Evolutionary conservation across 1,140 invertebrate genomes (phyloP), one percentile per base, ranked within the genome.

Genomic region (Oryzaephilus surinamensis): DNA sequence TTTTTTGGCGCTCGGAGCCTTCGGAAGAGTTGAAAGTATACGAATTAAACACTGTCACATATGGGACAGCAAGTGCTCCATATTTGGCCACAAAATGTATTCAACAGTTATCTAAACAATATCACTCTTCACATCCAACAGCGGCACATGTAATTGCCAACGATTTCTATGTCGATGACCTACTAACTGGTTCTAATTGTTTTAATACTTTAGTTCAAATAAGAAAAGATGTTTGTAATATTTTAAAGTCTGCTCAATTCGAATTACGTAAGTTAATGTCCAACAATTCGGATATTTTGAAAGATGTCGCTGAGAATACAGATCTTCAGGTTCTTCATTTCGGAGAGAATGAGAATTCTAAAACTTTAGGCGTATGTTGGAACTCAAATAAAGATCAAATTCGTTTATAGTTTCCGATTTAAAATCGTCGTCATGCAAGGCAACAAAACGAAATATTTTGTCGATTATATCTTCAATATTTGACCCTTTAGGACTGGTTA

Each of bases 111-210:
- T 49, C 52, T 1, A 28, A 27, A 8, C 48, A 59, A 27, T 37
- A 51, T 37, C 13, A 18, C 28, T 4, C 30, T 2, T 32, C 21
- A 10, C 57, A 43, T 50, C 48, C 57, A 17, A 16, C 23, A 10
- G 54, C 46, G 16, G 26, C 45, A 30, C 23, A 46, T 16, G 41
- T 50, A n/a, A 51, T 63, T 11, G 11, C 16, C 16, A 46, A 45
- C 12, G 55, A 62, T 39, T 64, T 63, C 37, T 71, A 67, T 41
- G 56, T 67, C 3, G 66, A 71, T 38, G 65, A 71, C 46, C 33
- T 61, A 13, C 37, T 67, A 1, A 51, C 54, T 20, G 61, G 63
- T 12, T 45, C 45, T 5, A 35, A 54, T 29, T 38, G 23, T 6
- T 4, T 44, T 10, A 34, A 45, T 8, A 30, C 45, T 32, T 32